phyloP scores from a whole-genome alignment of 1,140 invertebrate genomes.

The Drosophila teissieri region DNA sequence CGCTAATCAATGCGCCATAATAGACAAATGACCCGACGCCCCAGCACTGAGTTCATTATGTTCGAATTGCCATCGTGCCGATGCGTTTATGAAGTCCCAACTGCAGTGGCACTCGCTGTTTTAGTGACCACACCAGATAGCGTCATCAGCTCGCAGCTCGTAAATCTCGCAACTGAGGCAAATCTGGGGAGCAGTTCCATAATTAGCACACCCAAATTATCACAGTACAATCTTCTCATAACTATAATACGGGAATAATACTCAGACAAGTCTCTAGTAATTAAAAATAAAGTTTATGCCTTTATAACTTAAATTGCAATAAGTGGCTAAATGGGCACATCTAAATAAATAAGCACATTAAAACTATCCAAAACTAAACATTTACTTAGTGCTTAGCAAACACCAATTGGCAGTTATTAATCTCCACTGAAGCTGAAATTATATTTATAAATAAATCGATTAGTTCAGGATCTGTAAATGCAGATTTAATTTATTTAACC shows the following conservation, averaged over 20 bases:
- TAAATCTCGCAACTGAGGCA: neutral
- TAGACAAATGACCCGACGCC: constrained; percentile 66
- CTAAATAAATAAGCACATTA: too few species aligned
- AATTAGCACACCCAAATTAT: neutral
- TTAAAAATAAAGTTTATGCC: too few species aligned
- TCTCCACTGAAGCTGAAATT: too few species aligned
- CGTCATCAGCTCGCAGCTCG: constrained; percentile 13
- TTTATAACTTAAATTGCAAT: too few species aligned
- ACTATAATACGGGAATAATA: too few species aligned
- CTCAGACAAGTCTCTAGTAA: too few species aligned
- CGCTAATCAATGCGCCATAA: constrained; percentile 80
- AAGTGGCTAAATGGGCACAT: too few species aligned
- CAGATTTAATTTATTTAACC: neutral
- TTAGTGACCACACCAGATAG: constrained; percentile 11
- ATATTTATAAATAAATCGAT: neutral
- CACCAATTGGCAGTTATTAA: neutral
- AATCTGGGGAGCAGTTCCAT: neutral
- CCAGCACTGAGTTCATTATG: constrained; percentile 64
- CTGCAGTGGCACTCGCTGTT: constrained; percentile 21
- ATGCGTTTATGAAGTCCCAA: constrained; percentile 71
- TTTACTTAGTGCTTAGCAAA: too few species aligned
- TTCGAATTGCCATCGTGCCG: constrained; percentile 45
- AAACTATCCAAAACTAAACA: too few species aligned
- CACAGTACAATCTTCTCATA: too few species aligned
- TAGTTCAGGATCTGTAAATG: neutral